Percentiles rank a stretch among this genome's conserved stretches.
These are phyloP conservation scores for Cynoglossus semilaevis DNA, from an alignment of 2,113 vertebrate genomes.

Conservation along the genomic window DNA sequence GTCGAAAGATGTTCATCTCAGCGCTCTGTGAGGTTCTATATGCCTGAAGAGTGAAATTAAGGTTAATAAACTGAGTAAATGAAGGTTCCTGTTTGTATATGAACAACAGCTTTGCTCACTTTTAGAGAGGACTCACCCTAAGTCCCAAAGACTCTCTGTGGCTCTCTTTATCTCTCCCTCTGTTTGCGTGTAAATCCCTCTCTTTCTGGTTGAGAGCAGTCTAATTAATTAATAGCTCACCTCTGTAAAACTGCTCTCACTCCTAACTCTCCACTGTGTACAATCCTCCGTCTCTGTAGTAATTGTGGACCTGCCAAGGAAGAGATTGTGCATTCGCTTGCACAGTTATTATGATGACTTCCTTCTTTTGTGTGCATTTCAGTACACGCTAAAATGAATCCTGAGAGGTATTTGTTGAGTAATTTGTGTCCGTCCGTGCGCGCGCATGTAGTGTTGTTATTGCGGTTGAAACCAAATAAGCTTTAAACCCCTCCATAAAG, in stretches of 20 bases:
- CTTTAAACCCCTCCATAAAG: too few species aligned
- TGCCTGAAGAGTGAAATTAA: conserved; percentile 43
- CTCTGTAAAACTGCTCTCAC: conserved; percentile 44
- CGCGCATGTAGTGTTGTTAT: not conserved
- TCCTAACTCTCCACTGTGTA: conserved; percentile 31
- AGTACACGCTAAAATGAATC: conserved; percentile 3
- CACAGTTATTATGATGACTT: conserved; percentile 14
- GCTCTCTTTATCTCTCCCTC: conserved; percentile 1
- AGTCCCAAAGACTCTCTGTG: not conserved
- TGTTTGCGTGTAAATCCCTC: not conserved
- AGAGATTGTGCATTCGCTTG: conserved; percentile 23
- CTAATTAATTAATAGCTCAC: conserved; percentile 56
- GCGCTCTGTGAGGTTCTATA: conserved; percentile 37
- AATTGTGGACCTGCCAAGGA: conserved; percentile 22
- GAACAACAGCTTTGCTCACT: conserved; percentile 23
- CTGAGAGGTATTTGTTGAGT: conserved; percentile 1
- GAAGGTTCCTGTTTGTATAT: conserved; percentile 37
- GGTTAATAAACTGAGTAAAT: conserved; percentile 57
- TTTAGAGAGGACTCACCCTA: not conserved
- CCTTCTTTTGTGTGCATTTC: conserved; percentile 13
- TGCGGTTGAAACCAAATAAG: too few species aligned
- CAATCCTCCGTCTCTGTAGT: conserved; percentile 27
- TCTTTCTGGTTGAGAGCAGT: conserved; percentile 17
- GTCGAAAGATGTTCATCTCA: conserved; percentile 34
- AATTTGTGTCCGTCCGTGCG: not conserved